phyloP scores from a whole-genome alignment of 1,140 invertebrate species.

The Ceratina australensis region DNA sequence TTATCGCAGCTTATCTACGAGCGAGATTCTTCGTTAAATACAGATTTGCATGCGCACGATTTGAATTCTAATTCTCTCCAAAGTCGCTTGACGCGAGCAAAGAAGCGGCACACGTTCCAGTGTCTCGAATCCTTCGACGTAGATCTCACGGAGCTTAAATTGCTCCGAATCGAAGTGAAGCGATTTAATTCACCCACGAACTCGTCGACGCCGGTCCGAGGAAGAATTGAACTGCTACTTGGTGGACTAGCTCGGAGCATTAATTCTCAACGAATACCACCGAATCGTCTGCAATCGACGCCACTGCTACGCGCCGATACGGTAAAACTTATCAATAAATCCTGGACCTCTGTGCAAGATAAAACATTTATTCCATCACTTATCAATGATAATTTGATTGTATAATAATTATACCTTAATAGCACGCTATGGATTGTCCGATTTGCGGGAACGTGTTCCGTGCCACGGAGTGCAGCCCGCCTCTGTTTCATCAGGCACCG shows the following conservation, averaged over 20 bases:
- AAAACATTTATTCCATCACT: too few relatives aligned
- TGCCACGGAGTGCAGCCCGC: conserved; percentile 80
- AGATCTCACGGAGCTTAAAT: conserved; percentile 82
- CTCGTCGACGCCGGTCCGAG: conserved; percentile 57
- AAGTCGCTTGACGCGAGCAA: conserved; percentile 49
- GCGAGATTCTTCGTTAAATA: conserved; percentile 54
- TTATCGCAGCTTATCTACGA: conserved; percentile 75
- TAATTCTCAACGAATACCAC: conserved; percentile 69
- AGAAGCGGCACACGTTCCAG: conserved; percentile 72
- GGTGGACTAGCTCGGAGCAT: conserved; percentile 80
- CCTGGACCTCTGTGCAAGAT: too few relatives aligned
- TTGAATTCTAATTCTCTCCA: conserved; percentile 71
- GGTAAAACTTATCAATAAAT: conserved; percentile 58
- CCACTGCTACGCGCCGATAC: conserved; percentile 69
- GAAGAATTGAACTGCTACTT: conserved; percentile 79
- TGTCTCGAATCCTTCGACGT: conserved; percentile 81
- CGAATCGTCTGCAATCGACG: conserved; percentile 80
- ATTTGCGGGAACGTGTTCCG: conserved; percentile 79
- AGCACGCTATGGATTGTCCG: conserved; percentile 74
- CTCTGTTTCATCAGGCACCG: conserved; percentile 80
- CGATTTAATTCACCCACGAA: conserved; percentile 62
- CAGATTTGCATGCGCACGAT: conserved; percentile 50
- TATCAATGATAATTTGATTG: neutral
- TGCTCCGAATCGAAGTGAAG: conserved; percentile 81
- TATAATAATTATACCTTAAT: conserved; percentile 13